These are phyloP conservation scores for Emydocephalus ijimae DNA, from an alignment of 2,113 vertebrate genomes.

Conservation along the genomic window DNA sequence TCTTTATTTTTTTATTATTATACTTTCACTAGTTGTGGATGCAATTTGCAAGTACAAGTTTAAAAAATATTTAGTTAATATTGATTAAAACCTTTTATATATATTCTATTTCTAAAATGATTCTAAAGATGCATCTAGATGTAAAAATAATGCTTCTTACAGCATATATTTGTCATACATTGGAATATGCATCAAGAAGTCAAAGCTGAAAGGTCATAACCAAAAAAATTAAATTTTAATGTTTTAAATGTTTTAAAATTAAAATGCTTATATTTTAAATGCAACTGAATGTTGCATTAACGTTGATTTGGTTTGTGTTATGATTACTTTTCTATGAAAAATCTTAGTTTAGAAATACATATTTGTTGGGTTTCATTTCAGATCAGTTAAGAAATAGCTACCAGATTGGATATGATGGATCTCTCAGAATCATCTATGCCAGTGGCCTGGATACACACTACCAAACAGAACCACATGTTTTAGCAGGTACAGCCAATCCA, in stretches of 20 bases:
- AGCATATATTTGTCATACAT: neutral
- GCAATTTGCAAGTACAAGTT: neutral
- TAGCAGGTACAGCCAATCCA: conserved; percentile 92
- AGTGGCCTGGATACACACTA: conserved; percentile 94
- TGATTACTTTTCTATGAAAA: neutral
- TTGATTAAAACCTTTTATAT: neutral
- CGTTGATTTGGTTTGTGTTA: neutral
- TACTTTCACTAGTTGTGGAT: neutral
- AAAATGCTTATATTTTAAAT: neutral
- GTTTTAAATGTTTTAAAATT: no score
- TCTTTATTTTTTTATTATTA: neutral
- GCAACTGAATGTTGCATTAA: neutral
- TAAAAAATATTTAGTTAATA: neutral
- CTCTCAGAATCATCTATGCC: conserved; percentile 89
- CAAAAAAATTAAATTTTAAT: no score
- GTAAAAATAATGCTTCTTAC: neutral
- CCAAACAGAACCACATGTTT: conserved; percentile 92
- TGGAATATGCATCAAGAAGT: neutral
- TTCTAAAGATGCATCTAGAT: neutral
- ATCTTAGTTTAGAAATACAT: conserved; percentile 24
- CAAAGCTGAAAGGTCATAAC: neutral
- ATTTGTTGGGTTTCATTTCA: conserved; percentile 53
- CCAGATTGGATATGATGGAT: conserved; percentile 91
- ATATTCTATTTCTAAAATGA: neutral
- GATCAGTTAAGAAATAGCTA: conserved; percentile 94